Base-by-base conservation (phyloP, 2,113 vertebrate species). In the Pseudorectes ferrugineus region DNA sequence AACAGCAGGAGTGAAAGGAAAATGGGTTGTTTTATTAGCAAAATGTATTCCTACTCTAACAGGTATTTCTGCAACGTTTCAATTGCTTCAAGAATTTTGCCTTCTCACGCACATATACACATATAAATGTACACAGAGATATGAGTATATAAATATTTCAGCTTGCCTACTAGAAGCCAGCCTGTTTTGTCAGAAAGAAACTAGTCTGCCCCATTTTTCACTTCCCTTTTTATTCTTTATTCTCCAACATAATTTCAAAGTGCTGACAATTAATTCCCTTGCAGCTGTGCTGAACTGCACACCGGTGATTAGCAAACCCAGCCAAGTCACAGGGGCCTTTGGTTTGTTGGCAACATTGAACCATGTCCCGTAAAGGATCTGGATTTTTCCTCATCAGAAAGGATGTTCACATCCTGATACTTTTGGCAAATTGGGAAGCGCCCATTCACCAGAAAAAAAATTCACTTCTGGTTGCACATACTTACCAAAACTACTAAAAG, bases 21-120 rank as follows among this genome's bases (percentile, higher is more conserved):
- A 96, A 83, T 55, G 7, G 58, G 42, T 77, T 92, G 83, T 88
- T 95, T 94, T 93, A 95, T 89, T 93, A 93, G 46, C 74, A 85
- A 93, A 95, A 88, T 17, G 7, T 33, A 70, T 89, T 89, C 49
- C 20, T 92, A n/a, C 76, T 88, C 71, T 70, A 70, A 80, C 35
- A 83, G 36, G 25, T 83, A 93, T 85, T 96, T 94, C 82, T 92
- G 59, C 66, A 90, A 45, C 0, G 1, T 83, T 73, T 58, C 15
- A 22, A 36, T 70, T 67, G 43, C 31, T 92, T 66, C 66, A 42
- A 93, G n/a, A 70, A 73, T 88, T 93, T 81, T 93, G 29, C 25
- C 36, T 79, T 73, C 71, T 89, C 35, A 42, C 35, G 35, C 33
- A 38, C 2, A 1, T 61, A 43, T 3, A 3, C 5, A 29, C 12